Conservation (phyloP, 1,140 invertebrate genomes). For the Diorhabda carinulata region DNA sequence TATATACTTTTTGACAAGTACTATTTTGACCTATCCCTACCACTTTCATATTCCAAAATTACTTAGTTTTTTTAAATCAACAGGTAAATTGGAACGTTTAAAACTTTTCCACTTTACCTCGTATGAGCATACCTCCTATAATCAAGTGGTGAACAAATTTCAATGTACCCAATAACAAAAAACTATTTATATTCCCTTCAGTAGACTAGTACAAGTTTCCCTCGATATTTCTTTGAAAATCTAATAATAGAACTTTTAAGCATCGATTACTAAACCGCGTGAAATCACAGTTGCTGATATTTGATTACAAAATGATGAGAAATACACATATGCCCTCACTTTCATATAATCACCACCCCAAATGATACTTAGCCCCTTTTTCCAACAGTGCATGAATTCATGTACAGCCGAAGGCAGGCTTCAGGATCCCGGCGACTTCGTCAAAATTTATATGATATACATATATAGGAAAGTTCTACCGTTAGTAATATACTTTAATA, state of each 20-base stretch:
- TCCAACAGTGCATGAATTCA: not conserved
- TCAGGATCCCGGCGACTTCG: not conserved
- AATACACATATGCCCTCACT: conserved; percentile 2
- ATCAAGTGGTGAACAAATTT: not conserved
- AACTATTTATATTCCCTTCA: not conserved
- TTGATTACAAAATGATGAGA: conserved; percentile 3
- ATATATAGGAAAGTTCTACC: too few relatives aligned
- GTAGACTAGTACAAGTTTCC: not conserved
- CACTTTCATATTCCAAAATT: too few relatives aligned
- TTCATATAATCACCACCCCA: not conserved
- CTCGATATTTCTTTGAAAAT: not conserved
- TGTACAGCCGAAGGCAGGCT: not conserved
- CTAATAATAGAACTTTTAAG: not conserved
- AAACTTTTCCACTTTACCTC: too few relatives aligned
- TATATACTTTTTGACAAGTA: too few relatives aligned
- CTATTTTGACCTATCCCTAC: too few relatives aligned
- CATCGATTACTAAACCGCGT: conserved; percentile 1
- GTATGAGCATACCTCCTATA: too few relatives aligned
- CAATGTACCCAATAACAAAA: not conserved
- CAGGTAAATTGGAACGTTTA: too few relatives aligned
- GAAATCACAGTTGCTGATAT: not conserved
- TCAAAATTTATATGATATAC: too few relatives aligned
- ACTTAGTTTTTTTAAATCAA: too few relatives aligned
- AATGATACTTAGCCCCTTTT: not conserved
- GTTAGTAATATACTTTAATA: too few relatives aligned